Conservation (phyloP, 37 sponge, comb jelly and placozoan genomes). For the Diacarnus erythraeanus region DNA sequence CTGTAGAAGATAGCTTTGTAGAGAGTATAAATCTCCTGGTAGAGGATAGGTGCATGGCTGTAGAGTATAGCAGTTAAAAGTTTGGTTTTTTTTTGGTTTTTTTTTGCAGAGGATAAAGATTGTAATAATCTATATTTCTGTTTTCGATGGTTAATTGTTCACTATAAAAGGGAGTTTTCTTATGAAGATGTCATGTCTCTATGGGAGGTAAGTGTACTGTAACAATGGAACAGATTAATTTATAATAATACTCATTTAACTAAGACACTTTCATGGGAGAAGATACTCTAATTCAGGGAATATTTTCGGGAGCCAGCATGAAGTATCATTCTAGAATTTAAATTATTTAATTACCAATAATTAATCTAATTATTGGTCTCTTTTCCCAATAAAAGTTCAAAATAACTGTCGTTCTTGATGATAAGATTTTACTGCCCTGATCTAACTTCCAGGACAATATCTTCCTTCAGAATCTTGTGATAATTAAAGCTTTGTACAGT, state of each 20-base stretch:
- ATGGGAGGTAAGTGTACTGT: slow-evolving; percentile 79
- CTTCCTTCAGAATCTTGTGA: too few species aligned
- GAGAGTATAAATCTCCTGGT: neutral
- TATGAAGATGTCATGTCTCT: slow-evolving; percentile 65
- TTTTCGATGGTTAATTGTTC: slow-evolving; percentile 92
- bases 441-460: too few species aligned
- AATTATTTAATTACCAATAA: too few species aligned
- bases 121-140: slow-evolving; percentile 83
- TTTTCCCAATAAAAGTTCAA: too few species aligned
- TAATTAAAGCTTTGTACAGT: too few species aligned
- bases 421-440: too few species aligned
- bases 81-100: neutral
- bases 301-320: too few species aligned
- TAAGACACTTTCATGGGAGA: neutral
- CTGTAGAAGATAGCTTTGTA: neutral
- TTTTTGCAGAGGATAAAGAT: slow-evolving; percentile 68
- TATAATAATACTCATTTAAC: neutral
- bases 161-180: slow-evolving; percentile 92
- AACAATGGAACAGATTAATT: neutral
- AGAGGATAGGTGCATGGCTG: neutral
- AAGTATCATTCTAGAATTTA: too few species aligned
- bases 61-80: neutral
- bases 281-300: too few species aligned
- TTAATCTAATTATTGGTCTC: too few species aligned
- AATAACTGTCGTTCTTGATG: too few species aligned